Percentiles rank a stretch among this genome's conserved stretches.
These are phyloP conservation scores for Tetragonula clypearis DNA, from an alignment of 1,140 invertebrate species.

Conservation along the genomic window DNA sequence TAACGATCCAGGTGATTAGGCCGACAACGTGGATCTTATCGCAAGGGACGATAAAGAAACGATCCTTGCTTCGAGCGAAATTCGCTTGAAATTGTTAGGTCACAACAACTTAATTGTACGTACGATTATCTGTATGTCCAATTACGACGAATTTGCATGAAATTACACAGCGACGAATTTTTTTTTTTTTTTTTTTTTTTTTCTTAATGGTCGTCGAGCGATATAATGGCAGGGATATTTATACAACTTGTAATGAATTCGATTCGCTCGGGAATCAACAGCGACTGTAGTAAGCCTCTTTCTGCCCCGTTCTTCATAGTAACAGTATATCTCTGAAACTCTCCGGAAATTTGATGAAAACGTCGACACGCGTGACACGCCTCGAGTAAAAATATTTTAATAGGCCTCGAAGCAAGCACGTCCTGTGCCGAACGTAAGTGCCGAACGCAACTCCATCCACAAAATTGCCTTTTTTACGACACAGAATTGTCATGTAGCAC, in stretches of 20 bases:
- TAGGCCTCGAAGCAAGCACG: not conserved
- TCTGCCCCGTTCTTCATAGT: no score
- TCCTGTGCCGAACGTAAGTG: not conserved
- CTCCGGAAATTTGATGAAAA: not conserved
- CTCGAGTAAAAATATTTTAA: not conserved
- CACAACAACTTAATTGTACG: not conserved
- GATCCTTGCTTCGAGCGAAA: not conserved
- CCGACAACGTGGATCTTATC: not conserved
- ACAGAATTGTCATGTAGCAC: no score
- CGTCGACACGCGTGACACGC: not conserved
- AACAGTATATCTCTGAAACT: not conserved
- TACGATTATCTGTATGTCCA: no score
- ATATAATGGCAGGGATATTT: not conserved
- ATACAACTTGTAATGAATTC: not conserved
- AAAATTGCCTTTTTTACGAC: not conserved
- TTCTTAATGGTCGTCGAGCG: not conserved
- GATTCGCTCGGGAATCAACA: not conserved
- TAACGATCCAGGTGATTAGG: not conserved
- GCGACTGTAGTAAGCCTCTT: no score
- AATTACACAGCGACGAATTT: not conserved
- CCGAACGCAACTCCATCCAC: not conserved
- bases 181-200: slow-evolving; percentile 12
- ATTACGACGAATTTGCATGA: slow-evolving; percentile 5
- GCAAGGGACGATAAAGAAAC: not conserved
- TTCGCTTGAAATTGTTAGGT: not conserved